phyloP scores from a whole-genome alignment of 2,888 invertebrate genomes.

The Bugulina stolonifera region DNA sequence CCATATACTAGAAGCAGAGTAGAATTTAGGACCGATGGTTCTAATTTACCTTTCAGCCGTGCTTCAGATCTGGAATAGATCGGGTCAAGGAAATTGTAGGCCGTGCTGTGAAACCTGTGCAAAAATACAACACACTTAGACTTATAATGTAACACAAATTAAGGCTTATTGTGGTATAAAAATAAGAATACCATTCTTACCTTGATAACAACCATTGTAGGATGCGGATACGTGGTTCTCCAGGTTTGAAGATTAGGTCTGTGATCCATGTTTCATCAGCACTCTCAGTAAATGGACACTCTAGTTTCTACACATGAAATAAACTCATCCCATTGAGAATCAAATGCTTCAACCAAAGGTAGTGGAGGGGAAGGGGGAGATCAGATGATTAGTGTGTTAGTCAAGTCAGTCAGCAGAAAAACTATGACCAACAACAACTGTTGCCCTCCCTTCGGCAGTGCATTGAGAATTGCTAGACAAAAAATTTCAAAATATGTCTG shows the following conservation, averaged over 20 bases:
- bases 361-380: too few relatives aligned
- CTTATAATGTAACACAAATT: not conserved
- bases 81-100: conserved; percentile 10
- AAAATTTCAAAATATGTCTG: too few relatives aligned
- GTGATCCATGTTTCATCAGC: conserved; percentile 43
- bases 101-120: not conserved
- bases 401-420: not conserved
- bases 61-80: not conserved
- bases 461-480: too few relatives aligned
- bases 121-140: not conserved
- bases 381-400: not conserved
- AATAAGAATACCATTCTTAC: conserved; percentile 31
- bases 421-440: not conserved
- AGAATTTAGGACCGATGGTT: too few relatives aligned
- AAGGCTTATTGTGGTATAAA: not conserved
- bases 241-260: conserved; percentile 43
- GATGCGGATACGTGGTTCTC: conserved; percentile 42
- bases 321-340: too few relatives aligned
- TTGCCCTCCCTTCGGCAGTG: too few relatives aligned
- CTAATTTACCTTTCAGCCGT: not conserved
- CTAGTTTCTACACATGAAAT: conserved; percentile 38
- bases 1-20: too few relatives aligned
- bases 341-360: too few relatives aligned
- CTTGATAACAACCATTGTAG: conserved; percentile 46
- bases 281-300: conserved; percentile 44